Evolutionary conservation across 1,140 invertebrate genomes (phyloP), one percentile per base, ranked within the genome.

Genomic region (Leguminivora glycinivorella): DNA sequence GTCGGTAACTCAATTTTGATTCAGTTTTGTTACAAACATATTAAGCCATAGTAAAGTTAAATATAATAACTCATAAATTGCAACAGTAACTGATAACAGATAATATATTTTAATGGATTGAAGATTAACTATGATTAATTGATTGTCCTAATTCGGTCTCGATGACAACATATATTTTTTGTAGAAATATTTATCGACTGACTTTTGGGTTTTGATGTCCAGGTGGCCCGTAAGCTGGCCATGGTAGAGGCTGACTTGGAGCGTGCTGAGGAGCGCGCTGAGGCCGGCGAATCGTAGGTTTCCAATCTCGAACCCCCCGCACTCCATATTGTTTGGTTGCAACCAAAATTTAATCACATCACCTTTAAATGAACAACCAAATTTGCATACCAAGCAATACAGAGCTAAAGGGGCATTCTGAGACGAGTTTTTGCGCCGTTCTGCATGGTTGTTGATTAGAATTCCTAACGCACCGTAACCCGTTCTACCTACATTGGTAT

Each of bases 231-330:
- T 98, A 99, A 99, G 95, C 96, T 99, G 95, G 99, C 99, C 93
- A 99, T 99, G 98, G 99, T 99, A 95, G 99, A 99, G 94, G 99
- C 99, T 92, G 99, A 99, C 94, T 95, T 99, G 93, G 99, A 99
- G 94, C 96, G 99, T 94, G 98, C 99, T 83, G 99, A 99, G 95
- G 98, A 99, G 93, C 97, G 99, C 93, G 98, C 99, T 85, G 99
- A 99, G 93, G 94, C 98, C 90, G 98, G 99, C 94, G 99, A 99
- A 96, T 97, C 98, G 98, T 99, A 98, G 96, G 97, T 95, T 94
- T 93, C 86, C 80, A 75, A 74, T 79, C 75, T 76, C 74, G 70
- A 77, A 72, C 68, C 79, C 60, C 68, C 74, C 56, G 25, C 69
- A 25, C 58, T 75, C 75, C 70, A 68, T 67, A 68, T 73, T 73